Base-by-base conservation (phyloP, 2,888 invertebrate genomes). In the Caenorhabditis plicata region DNA sequence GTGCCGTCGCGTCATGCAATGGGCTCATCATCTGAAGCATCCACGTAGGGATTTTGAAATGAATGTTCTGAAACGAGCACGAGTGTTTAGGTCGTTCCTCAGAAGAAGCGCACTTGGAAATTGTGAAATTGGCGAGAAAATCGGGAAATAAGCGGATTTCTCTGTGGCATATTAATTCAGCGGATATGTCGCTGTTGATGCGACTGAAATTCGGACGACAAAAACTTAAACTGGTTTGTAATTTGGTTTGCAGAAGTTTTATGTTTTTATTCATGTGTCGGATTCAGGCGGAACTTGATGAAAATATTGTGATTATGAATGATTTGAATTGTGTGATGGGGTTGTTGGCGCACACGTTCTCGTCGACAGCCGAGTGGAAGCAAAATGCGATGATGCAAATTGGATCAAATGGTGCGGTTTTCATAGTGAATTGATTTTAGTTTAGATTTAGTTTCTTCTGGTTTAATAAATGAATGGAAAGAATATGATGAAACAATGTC, bases 301-400 rank as follows among this genome's bases (percentile, higher is more conserved):
- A 39, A n/a, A 19, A 55, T 1, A 40, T 45, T 22, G 64, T 68
- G 47, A 22, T 38, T 40, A 26, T 71, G 82, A 72, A 87, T 2
- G 49, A 60, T 17, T 53, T 60, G 53, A 60, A 49, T 27, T 45
- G 31, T 27, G 27, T 60, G n/a, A 53, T 60, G 29, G 49, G 40
- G 15, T 33, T 29, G 3, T 32, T 60, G n/a, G 42, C 53, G 9
- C 42, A 60, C 27, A 45, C 53, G 9, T 58, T 53, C 19, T 27
- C 23, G 31, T 42, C 48, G 5, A 58, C 42, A 19, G 23, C 15
- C 9, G 43, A 58, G 26, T 20, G 47, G 32, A 58, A 58, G 27
- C 20, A 39, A 31, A 49, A 47, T 25, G 22, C 23, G 8, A 36
- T 45, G 43, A 20, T 42, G 8, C 36, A n/a, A 4, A 13, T 42